These are phyloP conservation scores for Nesidiocoris tenuis DNA, from an alignment of 2,888 invertebrate genomes.

Conservation along the genomic window DNA sequence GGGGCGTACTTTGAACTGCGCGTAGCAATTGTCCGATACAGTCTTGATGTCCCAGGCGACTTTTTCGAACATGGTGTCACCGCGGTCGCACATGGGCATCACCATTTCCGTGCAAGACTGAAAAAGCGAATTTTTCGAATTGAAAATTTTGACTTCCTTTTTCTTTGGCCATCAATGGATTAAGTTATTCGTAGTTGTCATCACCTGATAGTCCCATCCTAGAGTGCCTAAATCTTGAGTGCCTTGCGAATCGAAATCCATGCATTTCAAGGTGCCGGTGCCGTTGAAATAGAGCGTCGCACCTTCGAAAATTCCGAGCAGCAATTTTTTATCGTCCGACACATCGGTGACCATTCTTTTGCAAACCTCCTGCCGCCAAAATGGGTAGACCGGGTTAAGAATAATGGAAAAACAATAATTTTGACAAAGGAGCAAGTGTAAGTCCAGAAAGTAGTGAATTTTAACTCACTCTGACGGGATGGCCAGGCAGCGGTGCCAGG, in stretches of 20 bases:
- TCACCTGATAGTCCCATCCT: slow-evolving; percentile 82
- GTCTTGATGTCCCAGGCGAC: slow-evolving; percentile 69
- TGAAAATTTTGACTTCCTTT: too few relatives aligned
- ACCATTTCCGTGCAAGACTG: slow-evolving; percentile 87
- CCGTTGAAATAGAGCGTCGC: slow-evolving; percentile 79
- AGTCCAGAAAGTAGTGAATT: too few relatives aligned
- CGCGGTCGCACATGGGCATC: slow-evolving; percentile 87
- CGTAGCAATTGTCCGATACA: slow-evolving; percentile 68
- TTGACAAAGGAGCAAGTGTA: not conserved
- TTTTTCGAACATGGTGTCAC: slow-evolving; percentile 76
- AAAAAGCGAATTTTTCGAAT: slow-evolving; percentile 25
- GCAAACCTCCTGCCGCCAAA: slow-evolving; percentile 59
- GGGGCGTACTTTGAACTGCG: slow-evolving; percentile 69
- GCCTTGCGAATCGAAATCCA: slow-evolving; percentile 63
- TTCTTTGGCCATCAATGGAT: not conserved
- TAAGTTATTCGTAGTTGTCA: too few relatives aligned
- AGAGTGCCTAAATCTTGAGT: slow-evolving; percentile 63
- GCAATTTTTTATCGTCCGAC: slow-evolving; percentile 58
- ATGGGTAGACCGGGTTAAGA: too few relatives aligned
- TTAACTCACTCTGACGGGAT: slow-evolving; percentile 68
- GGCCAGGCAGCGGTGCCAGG: slow-evolving; percentile 76
- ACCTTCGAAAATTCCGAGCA: slow-evolving; percentile 67
- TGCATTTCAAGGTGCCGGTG: slow-evolving; percentile 69
- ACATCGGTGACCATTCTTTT: slow-evolving; percentile 56
- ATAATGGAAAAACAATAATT: not conserved